Percentiles rank a stretch among this genome's conserved stretches.
Evolutionary conservation across 2,113 vertebrate species (phyloP).

Genomic region (Rhinogobius similis): DNA sequence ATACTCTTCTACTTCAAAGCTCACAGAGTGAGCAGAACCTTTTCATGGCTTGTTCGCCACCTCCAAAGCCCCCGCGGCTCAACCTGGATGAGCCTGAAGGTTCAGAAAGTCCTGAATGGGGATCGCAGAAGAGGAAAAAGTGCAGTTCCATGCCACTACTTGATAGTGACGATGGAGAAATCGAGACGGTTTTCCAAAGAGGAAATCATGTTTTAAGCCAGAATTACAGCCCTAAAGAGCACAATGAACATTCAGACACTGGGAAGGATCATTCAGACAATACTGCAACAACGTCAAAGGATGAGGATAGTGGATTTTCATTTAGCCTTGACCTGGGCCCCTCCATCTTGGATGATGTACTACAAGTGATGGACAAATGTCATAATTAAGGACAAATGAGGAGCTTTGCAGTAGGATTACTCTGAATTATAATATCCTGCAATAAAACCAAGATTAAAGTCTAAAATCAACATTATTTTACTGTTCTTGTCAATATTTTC

Average conservation of each 20-base stretch:
- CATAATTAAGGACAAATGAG: slow-evolving; percentile 60
- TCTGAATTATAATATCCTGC: background rate
- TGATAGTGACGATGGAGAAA: slow-evolving; percentile 55
- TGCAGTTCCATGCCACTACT: slow-evolving; percentile 75
- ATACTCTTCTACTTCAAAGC: slow-evolving; percentile 69
- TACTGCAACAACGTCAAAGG: slow-evolving; percentile 49
- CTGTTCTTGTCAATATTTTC: background rate
- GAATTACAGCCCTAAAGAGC: slow-evolving; percentile 21
- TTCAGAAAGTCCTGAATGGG: slow-evolving; percentile 40
- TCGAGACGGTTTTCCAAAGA: slow-evolving; percentile 37
- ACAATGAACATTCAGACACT: slow-evolving; percentile 58
- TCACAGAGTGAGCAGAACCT: slow-evolving; percentile 86
- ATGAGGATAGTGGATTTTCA: slow-evolving; percentile 69
- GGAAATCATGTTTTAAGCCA: slow-evolving; percentile 20
- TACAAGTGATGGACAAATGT: slow-evolving; percentile 88
- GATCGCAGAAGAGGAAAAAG: slow-evolving; percentile 63
- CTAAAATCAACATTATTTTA: background rate
- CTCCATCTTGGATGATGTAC: slow-evolving; percentile 91
- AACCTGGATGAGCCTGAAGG: slow-evolving; percentile 79
- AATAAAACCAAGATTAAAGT: background rate
- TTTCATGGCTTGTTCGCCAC: slow-evolving; percentile 79
- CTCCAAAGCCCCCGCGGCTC: slow-evolving; percentile 91
- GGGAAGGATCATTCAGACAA: slow-evolving; percentile 70
- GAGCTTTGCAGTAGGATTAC: background rate
- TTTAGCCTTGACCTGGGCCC: slow-evolving; percentile 88